phyloP scores from a whole-genome alignment of 2,888 invertebrate species.

The Rutpela maculata region DNA sequence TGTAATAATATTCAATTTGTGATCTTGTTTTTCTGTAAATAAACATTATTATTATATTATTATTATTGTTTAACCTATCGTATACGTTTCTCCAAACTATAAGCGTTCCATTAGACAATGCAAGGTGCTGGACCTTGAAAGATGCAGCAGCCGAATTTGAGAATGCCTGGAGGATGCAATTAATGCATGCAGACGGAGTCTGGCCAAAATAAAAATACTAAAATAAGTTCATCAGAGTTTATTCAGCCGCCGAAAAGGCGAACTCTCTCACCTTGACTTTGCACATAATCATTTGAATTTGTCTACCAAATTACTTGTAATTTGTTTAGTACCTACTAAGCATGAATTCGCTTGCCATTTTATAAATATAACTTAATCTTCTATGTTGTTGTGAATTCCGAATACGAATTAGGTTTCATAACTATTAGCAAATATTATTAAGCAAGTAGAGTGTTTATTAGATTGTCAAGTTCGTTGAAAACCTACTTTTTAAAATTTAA shows the following conservation, averaged over 20 bases:
- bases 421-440: neutral
- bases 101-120: conserved; percentile 57
- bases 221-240: conserved; percentile 67
- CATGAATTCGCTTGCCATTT: neutral
- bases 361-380: neutral
- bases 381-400: neutral
- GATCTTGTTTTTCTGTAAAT: no score
- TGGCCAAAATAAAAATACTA: conserved; percentile 62
- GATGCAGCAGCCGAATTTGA: conserved; percentile 63
- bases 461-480: neutral
- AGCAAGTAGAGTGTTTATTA: neutral
- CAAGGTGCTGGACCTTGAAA: conserved; percentile 61
- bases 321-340: conserved; percentile 21
- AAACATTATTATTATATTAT: no score
- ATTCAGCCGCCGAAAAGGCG: conserved; percentile 61
- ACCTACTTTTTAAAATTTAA: neutral
- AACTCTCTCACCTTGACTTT: conserved; percentile 67
- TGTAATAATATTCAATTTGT: no score
- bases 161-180: conserved; percentile 72
- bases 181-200: conserved; percentile 72
- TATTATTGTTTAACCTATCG: no score
- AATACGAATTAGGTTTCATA: neutral
- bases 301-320: conserved; percentile 53
- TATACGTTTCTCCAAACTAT: conserved; percentile 28
- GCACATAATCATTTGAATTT: conserved; percentile 63